Evolutionary conservation across 2,113 vertebrate species (phyloP).

Genomic region (Lanius ludovicianus): DNA sequence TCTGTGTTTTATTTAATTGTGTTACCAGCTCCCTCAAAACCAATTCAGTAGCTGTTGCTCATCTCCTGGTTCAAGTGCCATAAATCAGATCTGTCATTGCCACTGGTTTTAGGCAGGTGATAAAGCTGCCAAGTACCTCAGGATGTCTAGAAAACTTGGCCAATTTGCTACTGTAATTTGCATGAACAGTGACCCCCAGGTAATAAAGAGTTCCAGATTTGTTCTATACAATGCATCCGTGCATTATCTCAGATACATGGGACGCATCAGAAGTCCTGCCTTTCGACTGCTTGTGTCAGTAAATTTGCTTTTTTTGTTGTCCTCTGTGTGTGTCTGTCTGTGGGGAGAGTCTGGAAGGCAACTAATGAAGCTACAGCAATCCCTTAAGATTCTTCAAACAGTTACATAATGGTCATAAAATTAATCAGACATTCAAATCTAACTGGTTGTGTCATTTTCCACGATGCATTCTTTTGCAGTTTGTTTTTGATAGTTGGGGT

Average conservation of each 20-base stretch:
- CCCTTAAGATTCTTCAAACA: background rate
- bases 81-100: background rate
- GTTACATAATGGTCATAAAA: background rate
- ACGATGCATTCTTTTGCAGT: background rate
- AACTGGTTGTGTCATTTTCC: background rate
- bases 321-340: background rate
- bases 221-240: background rate
- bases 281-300: background rate
- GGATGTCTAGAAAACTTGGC: background rate
- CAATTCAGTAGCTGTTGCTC: background rate
- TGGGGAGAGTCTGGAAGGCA: background rate
- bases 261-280: background rate
- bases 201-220: background rate
- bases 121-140: background rate
- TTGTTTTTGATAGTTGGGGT: background rate
- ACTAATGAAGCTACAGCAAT: background rate
- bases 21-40: background rate
- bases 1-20: background rate
- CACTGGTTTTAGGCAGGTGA: background rate
- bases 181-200: background rate
- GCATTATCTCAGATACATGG: background rate
- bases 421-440: background rate
- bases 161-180: background rate
- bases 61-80: background rate
- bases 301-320: slow-evolving; percentile 32